These are phyloP conservation scores for Spodoptera litura DNA, from an alignment of 1,140 invertebrate species.

Conservation along the genomic window DNA sequence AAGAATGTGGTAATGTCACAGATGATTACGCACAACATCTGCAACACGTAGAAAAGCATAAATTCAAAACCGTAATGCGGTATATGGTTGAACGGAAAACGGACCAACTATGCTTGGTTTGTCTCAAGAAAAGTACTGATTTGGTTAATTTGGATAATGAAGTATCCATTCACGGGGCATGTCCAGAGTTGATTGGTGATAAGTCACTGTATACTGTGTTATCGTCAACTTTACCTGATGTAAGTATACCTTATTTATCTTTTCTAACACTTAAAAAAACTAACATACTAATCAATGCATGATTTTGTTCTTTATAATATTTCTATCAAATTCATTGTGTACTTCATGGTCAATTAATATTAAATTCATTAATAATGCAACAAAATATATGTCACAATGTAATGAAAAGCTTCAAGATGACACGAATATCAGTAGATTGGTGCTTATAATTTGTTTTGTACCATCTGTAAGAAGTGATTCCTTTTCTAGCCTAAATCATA, in stretches of 20 bases:
- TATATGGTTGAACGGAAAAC: slow-evolving; percentile 69
- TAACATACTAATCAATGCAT: neutral
- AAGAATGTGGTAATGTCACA: slow-evolving; percentile 63
- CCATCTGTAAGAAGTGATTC: slow-evolving; percentile 44
- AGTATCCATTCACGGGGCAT: slow-evolving; percentile 70
- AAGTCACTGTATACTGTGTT: slow-evolving; percentile 67
- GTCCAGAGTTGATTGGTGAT: slow-evolving; percentile 69
- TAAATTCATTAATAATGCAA: no score
- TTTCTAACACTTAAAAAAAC: neutral
- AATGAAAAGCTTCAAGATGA: no score
- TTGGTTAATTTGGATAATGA: slow-evolving; percentile 66
- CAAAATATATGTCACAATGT: no score
- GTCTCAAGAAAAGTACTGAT: slow-evolving; percentile 62
- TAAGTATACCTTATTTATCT: slow-evolving; percentile 63
- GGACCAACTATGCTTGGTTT: slow-evolving; percentile 71
- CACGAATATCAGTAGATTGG: no score
- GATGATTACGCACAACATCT: slow-evolving; percentile 64
- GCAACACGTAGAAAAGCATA: slow-evolving; percentile 79
- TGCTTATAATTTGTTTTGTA: neutral
- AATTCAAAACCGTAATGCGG: slow-evolving; percentile 71
- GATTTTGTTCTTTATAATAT: neutral
- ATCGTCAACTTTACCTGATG: slow-evolving; percentile 69
- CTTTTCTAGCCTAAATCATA: slow-evolving; percentile 70
- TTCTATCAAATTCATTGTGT: no score
- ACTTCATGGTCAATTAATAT: no score